phyloP scores from a whole-genome alignment of 2,797 vertebrate genomes.

The Melopsittacus undulatus region DNA sequence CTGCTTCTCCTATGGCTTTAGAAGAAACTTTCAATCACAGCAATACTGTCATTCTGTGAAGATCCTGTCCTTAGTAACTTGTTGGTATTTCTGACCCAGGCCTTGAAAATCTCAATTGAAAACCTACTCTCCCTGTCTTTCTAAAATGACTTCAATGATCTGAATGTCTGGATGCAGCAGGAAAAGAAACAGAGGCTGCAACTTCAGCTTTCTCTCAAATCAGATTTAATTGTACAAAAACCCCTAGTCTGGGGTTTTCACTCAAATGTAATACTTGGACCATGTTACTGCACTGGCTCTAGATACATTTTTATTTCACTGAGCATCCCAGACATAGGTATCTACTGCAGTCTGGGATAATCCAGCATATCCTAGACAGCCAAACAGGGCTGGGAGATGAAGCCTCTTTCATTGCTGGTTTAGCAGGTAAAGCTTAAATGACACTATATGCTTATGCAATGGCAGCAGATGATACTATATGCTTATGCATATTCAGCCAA shows the following conservation, averaged over 20 bases:
- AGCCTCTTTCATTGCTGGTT: neutral
- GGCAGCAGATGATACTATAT: neutral
- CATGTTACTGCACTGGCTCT: neutral
- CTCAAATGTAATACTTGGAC: neutral
- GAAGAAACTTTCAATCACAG: neutral
- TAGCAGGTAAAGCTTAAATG: neutral
- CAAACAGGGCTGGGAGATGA: neutral
- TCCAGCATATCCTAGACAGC: neutral
- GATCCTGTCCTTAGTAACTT: neutral
- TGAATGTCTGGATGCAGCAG: neutral
- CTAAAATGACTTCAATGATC: neutral
- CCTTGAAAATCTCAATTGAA: neutral
- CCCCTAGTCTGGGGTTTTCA: neutral
- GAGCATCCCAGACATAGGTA: neutral
- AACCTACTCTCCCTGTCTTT: neutral
- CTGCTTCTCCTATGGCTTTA: neutral
- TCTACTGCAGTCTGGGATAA: neutral
- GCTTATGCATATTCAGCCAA: neutral
- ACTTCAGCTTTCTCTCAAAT: neutral
- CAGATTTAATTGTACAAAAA: neutral
- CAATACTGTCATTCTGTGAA: neutral
- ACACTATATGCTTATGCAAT: neutral
- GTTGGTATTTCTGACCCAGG: neutral
- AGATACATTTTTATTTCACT: neutral
- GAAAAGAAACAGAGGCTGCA: neutral